These are phyloP conservation scores for Amphipoea oculea DNA, from an alignment of 2,888 invertebrate species.

Conservation along the genomic window DNA sequence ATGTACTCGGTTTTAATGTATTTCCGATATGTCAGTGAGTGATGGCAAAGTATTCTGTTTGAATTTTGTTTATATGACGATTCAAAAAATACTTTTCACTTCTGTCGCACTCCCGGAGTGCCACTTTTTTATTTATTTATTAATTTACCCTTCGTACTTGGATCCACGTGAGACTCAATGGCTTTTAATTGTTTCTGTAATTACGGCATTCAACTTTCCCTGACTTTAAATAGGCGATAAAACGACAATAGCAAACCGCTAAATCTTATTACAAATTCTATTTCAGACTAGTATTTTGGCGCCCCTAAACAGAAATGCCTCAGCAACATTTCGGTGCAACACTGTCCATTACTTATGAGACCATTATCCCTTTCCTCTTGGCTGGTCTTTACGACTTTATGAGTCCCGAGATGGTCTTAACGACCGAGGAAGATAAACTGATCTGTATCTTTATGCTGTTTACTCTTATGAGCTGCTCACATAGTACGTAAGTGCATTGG, in stretches of 20 bases:
- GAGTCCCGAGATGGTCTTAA: constrained; percentile 57
- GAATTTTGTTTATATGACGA: too few relatives aligned
- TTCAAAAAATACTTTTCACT: too few relatives aligned
- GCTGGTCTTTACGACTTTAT: constrained; percentile 64
- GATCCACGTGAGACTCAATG: too few relatives aligned
- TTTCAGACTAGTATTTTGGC: background rate
- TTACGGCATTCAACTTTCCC: background rate
- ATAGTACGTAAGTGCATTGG: constrained; percentile 47
- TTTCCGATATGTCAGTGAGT: too few relatives aligned
- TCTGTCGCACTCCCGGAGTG: too few relatives aligned
- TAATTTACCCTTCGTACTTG: too few relatives aligned
- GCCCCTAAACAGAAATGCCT: constrained; percentile 6
- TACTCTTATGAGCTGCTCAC: constrained; percentile 31
- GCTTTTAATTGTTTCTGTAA: too few relatives aligned
- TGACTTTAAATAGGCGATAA: background rate
- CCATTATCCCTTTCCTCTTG: constrained; percentile 62
- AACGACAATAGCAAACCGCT: background rate
- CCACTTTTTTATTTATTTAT: too few relatives aligned
- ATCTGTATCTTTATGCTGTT: constrained; percentile 53
- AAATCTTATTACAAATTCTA: constrained; percentile 26
- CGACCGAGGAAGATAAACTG: constrained; percentile 50
- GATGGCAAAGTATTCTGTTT: too few relatives aligned
- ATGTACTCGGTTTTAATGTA: too few relatives aligned
- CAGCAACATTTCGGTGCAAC: constrained; percentile 50
- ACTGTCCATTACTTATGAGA: constrained; percentile 58